Conservation (phyloP, 2,888 invertebrate genomes). For the Eilema griseolum region DNA sequence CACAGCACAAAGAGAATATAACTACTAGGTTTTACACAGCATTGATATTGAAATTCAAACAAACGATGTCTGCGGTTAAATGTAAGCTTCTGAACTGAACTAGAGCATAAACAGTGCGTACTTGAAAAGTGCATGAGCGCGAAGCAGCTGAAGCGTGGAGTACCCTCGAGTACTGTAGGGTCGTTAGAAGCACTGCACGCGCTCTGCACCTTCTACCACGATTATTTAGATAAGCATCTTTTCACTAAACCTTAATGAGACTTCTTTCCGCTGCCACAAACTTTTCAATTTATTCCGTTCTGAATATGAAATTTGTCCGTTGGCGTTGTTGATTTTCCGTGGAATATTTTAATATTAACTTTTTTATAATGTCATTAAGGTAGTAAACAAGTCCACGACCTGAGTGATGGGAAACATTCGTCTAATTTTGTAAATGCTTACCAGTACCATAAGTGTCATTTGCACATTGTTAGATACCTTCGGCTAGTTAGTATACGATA, state of each 20-base stretch:
- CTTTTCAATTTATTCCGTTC: slow-evolving; percentile 31
- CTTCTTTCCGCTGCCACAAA: slow-evolving; percentile 45
- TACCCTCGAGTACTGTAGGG: slow-evolving; percentile 67
- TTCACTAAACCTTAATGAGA: slow-evolving; percentile 63
- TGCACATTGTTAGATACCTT: neutral
- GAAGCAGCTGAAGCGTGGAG: slow-evolving; percentile 71
- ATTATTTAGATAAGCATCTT: slow-evolving; percentile 71
- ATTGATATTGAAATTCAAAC: slow-evolving; percentile 61
- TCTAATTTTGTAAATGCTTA: neutral
- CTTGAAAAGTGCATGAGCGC: slow-evolving; percentile 81
- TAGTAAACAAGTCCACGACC: neutral
- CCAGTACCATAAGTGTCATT: neutral
- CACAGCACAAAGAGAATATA: slow-evolving; percentile 10
- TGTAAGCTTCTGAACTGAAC: slow-evolving; percentile 66
- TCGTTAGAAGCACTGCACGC: slow-evolving; percentile 69
- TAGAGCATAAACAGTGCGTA: slow-evolving; percentile 81
- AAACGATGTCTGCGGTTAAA: slow-evolving; percentile 60
- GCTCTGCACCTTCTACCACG: slow-evolving; percentile 52
- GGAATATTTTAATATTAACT: neutral
- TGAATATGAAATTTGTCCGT: slow-evolving; percentile 15
- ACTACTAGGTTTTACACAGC: neutral
- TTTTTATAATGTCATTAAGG: neutral
- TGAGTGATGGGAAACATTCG: neutral
- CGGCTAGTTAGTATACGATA: neutral
- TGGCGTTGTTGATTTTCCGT: neutral